Base-by-base conservation (phyloP, 2,797 vertebrate genomes). In the Kryptolebias ocellatus region DNA sequence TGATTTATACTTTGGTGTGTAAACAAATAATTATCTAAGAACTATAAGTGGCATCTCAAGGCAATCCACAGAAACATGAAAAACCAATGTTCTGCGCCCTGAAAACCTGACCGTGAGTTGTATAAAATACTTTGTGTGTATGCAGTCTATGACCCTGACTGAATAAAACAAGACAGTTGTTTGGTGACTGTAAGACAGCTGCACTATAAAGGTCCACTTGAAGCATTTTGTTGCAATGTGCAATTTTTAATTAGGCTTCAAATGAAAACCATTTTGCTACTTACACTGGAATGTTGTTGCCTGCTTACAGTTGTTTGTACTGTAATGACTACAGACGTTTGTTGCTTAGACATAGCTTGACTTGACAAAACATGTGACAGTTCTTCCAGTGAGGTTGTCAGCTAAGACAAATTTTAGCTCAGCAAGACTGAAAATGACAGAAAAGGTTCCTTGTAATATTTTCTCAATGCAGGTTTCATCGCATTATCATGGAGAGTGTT, bases 341-440 rank as follows among this genome's bases (percentile, higher is more conserved):
- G 67, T 67, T 65, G 53, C 60, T 28, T 29, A 28, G 28, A 57
- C 70, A 15, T 60, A 62, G 60, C 67, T 79, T 16, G 2, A 53
- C 64, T 39, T 66, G 39, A 65, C 24, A 55, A 72, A 31, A 34
- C 60, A 24, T 62, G 51, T 49, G 64, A 66, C 78, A 70, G 5
- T 76, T 79, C 79, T 72, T 53, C 64, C 58, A 44, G 49, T 55
- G 29, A 72, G 71, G 29, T 78, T 76, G 39, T 71, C 67, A 64
- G 47, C 75, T 67, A 60, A 68, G 54, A 52, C 60, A 67, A 31
- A 67, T 70, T 63, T 80, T 60, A 61, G 51, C 59, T 75, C 56
- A 49, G 53, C 67, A 54, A 60, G 64, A 79, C 16, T 45, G 52
- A 71, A 70, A 67, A 52, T 72, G 76, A 86, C 71, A 81, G 57